Base-by-base conservation (phyloP, 2,113 vertebrate genomes). In the Neofelis nebulosa region DNA sequence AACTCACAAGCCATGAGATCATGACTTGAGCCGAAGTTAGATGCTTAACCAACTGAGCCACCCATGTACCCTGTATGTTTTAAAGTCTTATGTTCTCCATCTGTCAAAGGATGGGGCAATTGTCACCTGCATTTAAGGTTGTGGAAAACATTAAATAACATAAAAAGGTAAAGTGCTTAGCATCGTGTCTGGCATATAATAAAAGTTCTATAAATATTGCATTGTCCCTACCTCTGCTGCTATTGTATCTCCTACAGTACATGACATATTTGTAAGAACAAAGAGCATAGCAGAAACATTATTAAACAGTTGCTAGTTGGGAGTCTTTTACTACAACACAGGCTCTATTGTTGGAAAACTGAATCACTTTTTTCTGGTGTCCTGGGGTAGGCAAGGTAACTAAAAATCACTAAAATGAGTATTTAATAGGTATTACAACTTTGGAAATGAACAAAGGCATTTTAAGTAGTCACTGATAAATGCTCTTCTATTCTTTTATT, bases 141-240 rank as follows among this genome's bases (percentile, higher is more conserved):
- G 65, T 57, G 57, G 48, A 92, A 25, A 86, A 61, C 21, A 69
- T 48, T n/a, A 66, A 65, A 78, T 68, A 27, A 83, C 29, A 82
- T 14, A 68, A 50, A 78, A 69, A 61, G 48, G 7, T 25, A 50
- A 92, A 48, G 48, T 52, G 27, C 13, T 84, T n/a, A 41, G 31
- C 11, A 23, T 29, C 16, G 45, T 65, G 27, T 12, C 74, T 84
- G 41, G 21, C 12, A 78, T 27, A 33, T 36, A 91, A 55, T 23
- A 36, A 45, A 61, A 41, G 33, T 57, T 89, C 9, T 74, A 33
- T 4, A 65, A 38, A 45, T 25, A 21, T 7, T 61, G 3, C 45
- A 2, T 9, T 27, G 1, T 1, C 3, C 14, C 12, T 2, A 7
- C 0, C 3, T 8, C 29, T 7, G 15, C 3, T 68, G 18, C 21